A percentile compares a stretch with the other conserved stretches of the same genome.
Evolutionary conservation across 2,113 vertebrate genomes (phyloP).

Genomic region (Xiphorhynchus elegans): DNA sequence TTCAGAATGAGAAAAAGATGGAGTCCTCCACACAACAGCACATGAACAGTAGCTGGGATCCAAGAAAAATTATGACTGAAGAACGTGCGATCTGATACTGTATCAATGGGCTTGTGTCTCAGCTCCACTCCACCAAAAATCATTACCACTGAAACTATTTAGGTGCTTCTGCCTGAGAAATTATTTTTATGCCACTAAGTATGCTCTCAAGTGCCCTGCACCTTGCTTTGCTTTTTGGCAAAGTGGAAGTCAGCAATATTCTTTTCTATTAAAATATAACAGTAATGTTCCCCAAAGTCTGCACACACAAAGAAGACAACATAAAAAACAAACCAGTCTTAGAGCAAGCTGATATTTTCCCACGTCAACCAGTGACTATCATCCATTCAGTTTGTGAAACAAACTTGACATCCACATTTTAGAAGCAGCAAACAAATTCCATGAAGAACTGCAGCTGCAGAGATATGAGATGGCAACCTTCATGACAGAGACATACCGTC

Average conservation of each 20-base stretch:
- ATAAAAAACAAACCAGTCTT: background rate
- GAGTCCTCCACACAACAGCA: background rate
- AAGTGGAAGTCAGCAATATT: background rate
- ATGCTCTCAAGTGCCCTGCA: background rate
- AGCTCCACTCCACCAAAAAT: background rate
- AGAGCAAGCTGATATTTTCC: background rate
- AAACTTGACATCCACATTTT: background rate
- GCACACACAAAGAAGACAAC: background rate
- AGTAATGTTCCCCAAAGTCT: background rate
- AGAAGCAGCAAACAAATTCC: background rate
- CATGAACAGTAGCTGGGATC: background rate
- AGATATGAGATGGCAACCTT: background rate
- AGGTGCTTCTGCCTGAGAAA: background rate
- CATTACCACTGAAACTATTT: background rate
- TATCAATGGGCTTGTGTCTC: background rate
- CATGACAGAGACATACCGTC: background rate
- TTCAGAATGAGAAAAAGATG: conserved; percentile 26
- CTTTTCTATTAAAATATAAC: background rate
- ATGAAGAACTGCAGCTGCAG: background rate
- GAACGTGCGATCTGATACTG: background rate
- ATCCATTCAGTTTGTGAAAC: background rate
- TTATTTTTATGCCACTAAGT: background rate
- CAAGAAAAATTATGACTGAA: background rate
- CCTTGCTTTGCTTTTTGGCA: background rate
- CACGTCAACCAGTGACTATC: background rate